Conservation (phyloP, 2,888 invertebrate species). For the Ormyrus labotus region DNA sequence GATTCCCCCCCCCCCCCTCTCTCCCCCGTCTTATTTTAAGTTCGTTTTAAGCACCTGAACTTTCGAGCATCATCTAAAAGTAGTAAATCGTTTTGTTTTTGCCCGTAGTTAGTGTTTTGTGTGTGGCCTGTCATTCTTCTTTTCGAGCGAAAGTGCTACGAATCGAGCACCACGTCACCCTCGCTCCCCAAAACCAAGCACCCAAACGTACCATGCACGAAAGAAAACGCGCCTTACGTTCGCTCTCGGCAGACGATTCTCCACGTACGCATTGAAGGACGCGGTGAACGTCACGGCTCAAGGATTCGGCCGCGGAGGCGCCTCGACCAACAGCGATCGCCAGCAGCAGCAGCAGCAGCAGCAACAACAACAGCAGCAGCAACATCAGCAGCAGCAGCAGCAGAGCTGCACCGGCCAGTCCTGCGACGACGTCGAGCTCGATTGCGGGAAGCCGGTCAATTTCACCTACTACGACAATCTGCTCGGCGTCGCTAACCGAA, state of each 20-base stretch:
- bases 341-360: constrained; percentile 49
- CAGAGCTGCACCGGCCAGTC: constrained; percentile 65
- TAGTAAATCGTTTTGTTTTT: constrained; percentile 69
- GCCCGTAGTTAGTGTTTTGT: constrained; percentile 75
- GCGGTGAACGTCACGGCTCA: constrained; percentile 65
- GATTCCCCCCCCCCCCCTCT: too few relatives aligned
- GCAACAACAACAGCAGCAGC: background rate
- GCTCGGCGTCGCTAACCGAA: constrained; percentile 89
- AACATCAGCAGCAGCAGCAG: constrained; percentile 57
- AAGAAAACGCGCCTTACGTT: constrained; percentile 9
- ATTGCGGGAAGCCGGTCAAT: constrained; percentile 91
- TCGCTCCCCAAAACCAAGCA: constrained; percentile 10
- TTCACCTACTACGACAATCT: constrained; percentile 93
- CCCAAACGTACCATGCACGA: background rate
- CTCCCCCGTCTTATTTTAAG: too few relatives aligned
- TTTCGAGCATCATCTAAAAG: constrained; percentile 50
- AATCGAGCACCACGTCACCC: background rate
- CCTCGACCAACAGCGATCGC: constrained; percentile 60
- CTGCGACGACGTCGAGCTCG: constrained; percentile 82
- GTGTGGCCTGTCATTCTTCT: constrained; percentile 70
- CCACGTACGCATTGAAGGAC: constrained; percentile 71
- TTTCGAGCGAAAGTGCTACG: constrained; percentile 40
- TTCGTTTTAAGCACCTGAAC: too few relatives aligned
- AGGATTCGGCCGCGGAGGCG: constrained; percentile 43
- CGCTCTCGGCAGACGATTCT: constrained; percentile 69